Evolutionary conservation across 1,140 invertebrate genomes (phyloP).

Genomic region (Thaumetopoea pityocampa): DNA sequence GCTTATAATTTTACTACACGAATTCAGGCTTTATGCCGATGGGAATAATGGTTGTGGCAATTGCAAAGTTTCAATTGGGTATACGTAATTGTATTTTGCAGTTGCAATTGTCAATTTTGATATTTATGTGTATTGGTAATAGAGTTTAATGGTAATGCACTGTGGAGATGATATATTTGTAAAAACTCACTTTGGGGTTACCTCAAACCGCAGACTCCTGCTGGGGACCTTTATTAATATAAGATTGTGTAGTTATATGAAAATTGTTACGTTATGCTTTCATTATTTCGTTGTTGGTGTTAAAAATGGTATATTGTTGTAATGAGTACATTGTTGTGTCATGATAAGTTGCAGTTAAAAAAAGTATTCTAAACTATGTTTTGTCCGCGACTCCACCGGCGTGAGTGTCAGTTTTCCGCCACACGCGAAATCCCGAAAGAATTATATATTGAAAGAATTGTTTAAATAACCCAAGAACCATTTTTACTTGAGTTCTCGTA

Average conservation of each 20-base stretch:
- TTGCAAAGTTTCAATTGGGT: slow-evolving; percentile 9
- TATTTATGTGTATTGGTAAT: background rate
- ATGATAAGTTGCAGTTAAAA: too few species aligned
- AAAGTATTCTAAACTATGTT: too few species aligned
- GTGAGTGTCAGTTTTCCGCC: too few species aligned
- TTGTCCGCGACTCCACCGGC: too few species aligned
- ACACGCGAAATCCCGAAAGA: too few species aligned
- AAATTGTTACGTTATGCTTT: too few species aligned
- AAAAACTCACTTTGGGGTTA: slow-evolving; percentile 8
- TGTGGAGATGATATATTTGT: slow-evolving; percentile 3
- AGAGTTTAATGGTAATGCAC: slow-evolving; percentile 1
- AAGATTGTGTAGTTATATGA: slow-evolving; percentile 26
- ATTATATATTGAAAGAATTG: too few species aligned
- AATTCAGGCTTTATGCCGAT: slow-evolving; percentile 23
- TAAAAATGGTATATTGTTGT: too few species aligned
- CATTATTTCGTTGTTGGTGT: too few species aligned
- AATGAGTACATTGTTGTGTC: too few species aligned
- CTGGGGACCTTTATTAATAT: slow-evolving; percentile 31
- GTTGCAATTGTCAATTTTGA: background rate
- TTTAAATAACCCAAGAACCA: too few species aligned
- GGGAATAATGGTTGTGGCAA: slow-evolving; percentile 17
- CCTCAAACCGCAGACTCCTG: slow-evolving; percentile 41
- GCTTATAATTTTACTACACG: background rate
- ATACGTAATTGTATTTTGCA: background rate
- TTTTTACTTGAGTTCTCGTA: too few species aligned